Base-by-base conservation (phyloP, 2,797 vertebrate species). In the Danio albolineatus region DNA sequence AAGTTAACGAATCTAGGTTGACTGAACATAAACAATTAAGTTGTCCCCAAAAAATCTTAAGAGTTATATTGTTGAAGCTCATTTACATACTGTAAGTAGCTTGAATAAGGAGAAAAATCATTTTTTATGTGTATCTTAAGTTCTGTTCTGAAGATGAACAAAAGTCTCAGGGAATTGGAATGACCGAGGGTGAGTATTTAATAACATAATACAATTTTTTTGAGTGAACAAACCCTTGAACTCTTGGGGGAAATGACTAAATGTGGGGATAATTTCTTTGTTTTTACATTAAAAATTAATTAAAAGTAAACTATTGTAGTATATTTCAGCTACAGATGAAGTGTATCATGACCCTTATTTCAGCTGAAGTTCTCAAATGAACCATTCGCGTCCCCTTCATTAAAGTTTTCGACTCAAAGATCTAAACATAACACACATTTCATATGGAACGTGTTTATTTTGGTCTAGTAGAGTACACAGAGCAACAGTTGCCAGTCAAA, bases 281-380 rank as follows among this genome's bases (percentile, higher is more conserved):
- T 89, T 91, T 92, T 90, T 90, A 87, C 84, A 67, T 19, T 49
- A 57, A 75, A 75, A 41, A 70, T 71, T 70, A 74, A n/a, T n/a
- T n/a, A n/a, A n/a, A n/a, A n/a, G n/a, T n/a, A 51, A 61, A 48
- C 59, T 21, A 28, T 44, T 72, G 13, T 62, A 16, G 13, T 62
- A 16, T 66, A 39, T 56, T 65, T 16, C 46, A 10, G 19, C 16
- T 66, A 9, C 38, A 54, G 49, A 69, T 39, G 49, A n/a, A 46
- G 57, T 73, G 60, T 38, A 70, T 39, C 13, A 4, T 36, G 48
- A 17, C 10, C 17, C 6, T 70, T 4, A 19, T 41, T n/a, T 19
- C 1, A 4, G 39, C 38, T 54, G 13, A 70, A 41, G 17, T n/a
- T 39, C 49, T 41, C 12, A 19, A 12, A 71, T 56, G 12, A 19